Evolutionary conservation across 2,113 vertebrate genomes (phyloP).

Genomic region (Phodopus roborovskii): DNA sequence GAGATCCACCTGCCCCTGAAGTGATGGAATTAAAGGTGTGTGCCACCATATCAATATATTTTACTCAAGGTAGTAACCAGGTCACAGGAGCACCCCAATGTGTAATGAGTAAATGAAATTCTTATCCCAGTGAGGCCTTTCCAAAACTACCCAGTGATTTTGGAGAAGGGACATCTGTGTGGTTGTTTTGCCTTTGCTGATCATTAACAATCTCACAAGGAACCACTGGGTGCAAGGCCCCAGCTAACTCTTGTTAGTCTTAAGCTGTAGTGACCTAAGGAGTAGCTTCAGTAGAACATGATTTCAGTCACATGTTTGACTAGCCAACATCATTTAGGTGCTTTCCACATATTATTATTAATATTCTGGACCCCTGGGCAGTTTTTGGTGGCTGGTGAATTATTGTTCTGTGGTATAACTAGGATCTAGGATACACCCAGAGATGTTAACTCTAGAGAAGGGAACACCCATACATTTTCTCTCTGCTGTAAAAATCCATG

Average conservation of each 20-base stretch:
- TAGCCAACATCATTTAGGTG: neutral
- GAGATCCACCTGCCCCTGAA: neutral
- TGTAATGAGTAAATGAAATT: slow-evolving; percentile 39
- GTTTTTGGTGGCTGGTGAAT: neutral
- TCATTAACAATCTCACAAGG: neutral
- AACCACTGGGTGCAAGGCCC: slow-evolving; percentile 15
- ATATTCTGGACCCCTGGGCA: neutral
- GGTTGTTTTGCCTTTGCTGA: neutral
- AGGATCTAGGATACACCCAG: neutral
- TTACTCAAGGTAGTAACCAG: neutral
- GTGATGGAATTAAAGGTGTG: neutral
- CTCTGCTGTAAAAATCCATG: neutral
- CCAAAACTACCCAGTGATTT: neutral
- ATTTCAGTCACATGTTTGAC: neutral
- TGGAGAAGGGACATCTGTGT: slow-evolving; percentile 8
- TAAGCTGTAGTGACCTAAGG: neutral
- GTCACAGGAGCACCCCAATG: neutral
- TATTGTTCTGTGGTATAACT: neutral
- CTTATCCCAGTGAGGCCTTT: neutral
- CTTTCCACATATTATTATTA: slow-evolving; percentile 10
- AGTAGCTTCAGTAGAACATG: neutral
- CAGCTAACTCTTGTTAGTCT: slow-evolving; percentile 36
- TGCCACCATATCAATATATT: neutral
- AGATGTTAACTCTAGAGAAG: neutral
- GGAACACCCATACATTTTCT: neutral